Evolutionary conservation across 2,888 invertebrate species (phyloP), one percentile per base, ranked within the genome.

Genomic region (Amiota mariae): DNA sequence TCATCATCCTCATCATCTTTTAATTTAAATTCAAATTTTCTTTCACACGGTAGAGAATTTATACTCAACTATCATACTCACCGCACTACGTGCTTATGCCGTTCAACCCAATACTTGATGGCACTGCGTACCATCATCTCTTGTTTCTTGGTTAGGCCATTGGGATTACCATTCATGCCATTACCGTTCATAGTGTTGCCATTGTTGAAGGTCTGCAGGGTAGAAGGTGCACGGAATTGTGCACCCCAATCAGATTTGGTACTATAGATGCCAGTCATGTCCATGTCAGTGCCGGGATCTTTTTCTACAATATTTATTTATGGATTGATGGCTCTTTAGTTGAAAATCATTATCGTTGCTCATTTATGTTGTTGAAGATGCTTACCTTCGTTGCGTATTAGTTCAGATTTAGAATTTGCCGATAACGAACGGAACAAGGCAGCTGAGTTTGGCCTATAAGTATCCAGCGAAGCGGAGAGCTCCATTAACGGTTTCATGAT

Each of bases 401-500:
- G 80, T 77, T 90, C 90, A 4, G 90, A 87, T 76, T 90, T 90
- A 0, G 90, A 90, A 72, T 85, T 90, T 82, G 84, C 92, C 88
- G 89, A 92, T 84, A 79, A 90, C 8, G 93, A 93, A 63, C 93
- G 90, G 79, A 94, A 94, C 24, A 94, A 87, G 24, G 94, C 94
- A 12, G 94, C 94, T 73, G 94, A 94, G 81, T 94, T 94, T 0
- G 94, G 94, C 85, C 92, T 78, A 80, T 95, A 95, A 0, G 95
- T 95, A 82, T 96, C 96, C 81, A 96, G 87, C 0, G 95, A 93
- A 0, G 96, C 95, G 36, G 96, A 96, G 3, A 96, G 91, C 85
- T 96, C 96, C 95, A 96, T 96, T 71, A 96, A 90, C 0, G 96
- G 96, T 79, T 95, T 95, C 94, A 96, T 94, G 77, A 96, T 96